A percentile compares a stretch with the other conserved stretches of the same genome.
Evolutionary conservation across 2,888 invertebrate genomes (phyloP).

Genomic region (Coleophora deauratella): DNA sequence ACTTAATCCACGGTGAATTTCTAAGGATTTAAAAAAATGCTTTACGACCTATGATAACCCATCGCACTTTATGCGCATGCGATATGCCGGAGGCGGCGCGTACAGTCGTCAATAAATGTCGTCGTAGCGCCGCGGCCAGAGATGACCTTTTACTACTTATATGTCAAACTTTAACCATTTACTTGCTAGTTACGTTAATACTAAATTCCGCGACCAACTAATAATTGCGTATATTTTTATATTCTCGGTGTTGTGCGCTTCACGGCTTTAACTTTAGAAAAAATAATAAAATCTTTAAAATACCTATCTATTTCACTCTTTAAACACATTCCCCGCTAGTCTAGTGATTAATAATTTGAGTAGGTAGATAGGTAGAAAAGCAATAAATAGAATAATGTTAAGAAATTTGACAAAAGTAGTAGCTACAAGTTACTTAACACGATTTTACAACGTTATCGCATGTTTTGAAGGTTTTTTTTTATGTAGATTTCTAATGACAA

Average conservation of each 20-base stretch:
- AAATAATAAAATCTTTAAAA: slow-evolving; percentile 6
- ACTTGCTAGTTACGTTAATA: slow-evolving; percentile 2
- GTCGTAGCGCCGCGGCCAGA: too few relatives aligned
- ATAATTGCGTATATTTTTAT: slow-evolving; percentile 28
- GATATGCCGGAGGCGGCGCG: too few relatives aligned
- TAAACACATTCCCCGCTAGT: slow-evolving; percentile 13
- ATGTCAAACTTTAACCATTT: too few relatives aligned
- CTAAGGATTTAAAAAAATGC: too few relatives aligned
- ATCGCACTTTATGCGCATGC: too few relatives aligned
- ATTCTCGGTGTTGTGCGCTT: slow-evolving; percentile 40
- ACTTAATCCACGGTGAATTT: too few relatives aligned
- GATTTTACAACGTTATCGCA: slow-evolving; percentile 26
- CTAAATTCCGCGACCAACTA: slow-evolving; percentile 21
- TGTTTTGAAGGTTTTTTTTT: slow-evolving; percentile 32
- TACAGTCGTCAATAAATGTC: too few relatives aligned
- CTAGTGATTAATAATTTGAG: slow-evolving; percentile 24
- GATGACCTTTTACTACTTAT: too few relatives aligned
- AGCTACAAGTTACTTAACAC: slow-evolving; percentile 23
- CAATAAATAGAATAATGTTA: slow-evolving; percentile 62
- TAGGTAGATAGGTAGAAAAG: slow-evolving; percentile 63
- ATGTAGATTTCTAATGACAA: slow-evolving; percentile 53
- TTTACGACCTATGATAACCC: too few relatives aligned
- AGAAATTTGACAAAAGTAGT: slow-evolving; percentile 52
- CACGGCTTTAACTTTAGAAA: slow-evolving; percentile 25
- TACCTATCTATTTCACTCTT: too few relatives aligned